Base-by-base conservation (phyloP, 2,113 vertebrate species). In the Dolichotis patagonum region DNA sequence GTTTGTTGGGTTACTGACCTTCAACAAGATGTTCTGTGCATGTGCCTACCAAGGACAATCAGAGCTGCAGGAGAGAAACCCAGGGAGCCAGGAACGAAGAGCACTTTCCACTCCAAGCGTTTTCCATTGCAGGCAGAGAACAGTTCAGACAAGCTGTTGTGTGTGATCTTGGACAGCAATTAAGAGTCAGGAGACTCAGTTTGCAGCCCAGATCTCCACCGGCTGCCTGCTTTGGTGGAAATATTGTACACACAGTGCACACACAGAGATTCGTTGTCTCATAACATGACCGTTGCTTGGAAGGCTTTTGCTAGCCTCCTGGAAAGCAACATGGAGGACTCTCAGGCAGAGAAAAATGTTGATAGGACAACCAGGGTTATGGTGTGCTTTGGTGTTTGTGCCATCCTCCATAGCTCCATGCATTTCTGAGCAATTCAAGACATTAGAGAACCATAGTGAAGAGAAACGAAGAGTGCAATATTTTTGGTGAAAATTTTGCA, bases 71-170 rank as follows among this genome's bases (percentile, higher is more conserved):
- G 24, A 88, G 24, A 3, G 82, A 20, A 7, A 2, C 52, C 54
- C 94, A 43, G 19, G n/a, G 95, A 96, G 14, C 90, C 16, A 8
- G 86, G 24, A 46, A 91, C 67, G n/a, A 78, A 88, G 52, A 54
- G 8, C 0, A 12, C 16, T 97, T 96, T 13, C 43, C 85, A 73
- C 82, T 97, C 77, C 95, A 49, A 81, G 67, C 26, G 41, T 90
- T 92, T 91, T 58, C 22, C 6, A 28, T 43, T 12, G 3, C 30
- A 96, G 92, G 7, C 58, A 95, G 62, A 71, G 49, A 65, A 9
- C 49, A 11, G 49, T 52, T 52, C 49, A 97, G 28, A 1, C 49
- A 54, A 94, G 0, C 1, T 91, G 6, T 69, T 54, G 0, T 96
- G 71, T 96, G 78, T 12, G 10, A 52, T 54, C 52, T 95, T 5